Evolutionary conservation across 2,113 vertebrate species (phyloP).

Genomic region (Lepidothrix coronata): DNA sequence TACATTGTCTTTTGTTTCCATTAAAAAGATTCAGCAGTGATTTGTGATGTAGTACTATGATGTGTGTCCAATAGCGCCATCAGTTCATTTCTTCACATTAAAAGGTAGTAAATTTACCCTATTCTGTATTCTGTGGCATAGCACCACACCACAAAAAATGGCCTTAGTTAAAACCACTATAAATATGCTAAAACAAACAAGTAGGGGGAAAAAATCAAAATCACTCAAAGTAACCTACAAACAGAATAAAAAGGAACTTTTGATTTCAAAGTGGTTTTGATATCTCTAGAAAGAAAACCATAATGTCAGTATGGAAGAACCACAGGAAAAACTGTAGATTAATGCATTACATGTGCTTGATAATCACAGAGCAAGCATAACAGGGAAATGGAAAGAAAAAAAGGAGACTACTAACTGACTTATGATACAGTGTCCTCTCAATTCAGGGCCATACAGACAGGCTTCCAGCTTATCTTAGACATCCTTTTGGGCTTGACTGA

Average conservation of each 20-base stretch:
- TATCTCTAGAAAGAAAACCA: conserved; percentile 7
- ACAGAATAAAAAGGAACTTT: background rate
- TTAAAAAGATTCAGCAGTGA: background rate
- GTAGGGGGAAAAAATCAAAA: background rate
- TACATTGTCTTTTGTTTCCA: background rate
- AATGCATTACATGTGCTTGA: background rate
- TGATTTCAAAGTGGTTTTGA: conserved; percentile 34
- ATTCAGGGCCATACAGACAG: background rate
- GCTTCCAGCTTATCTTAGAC: background rate
- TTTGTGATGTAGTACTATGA: background rate
- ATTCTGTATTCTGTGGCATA: background rate
- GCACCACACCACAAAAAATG: background rate
- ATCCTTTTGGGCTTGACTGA: background rate
- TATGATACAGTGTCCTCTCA: background rate
- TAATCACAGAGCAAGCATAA: background rate
- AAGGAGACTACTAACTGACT: background rate
- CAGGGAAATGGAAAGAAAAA: background rate
- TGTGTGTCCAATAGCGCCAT: background rate
- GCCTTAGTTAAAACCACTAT: background rate
- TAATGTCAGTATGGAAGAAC: background rate
- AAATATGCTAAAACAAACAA: conserved; percentile 20
- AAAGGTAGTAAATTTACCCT: background rate
- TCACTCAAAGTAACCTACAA: background rate
- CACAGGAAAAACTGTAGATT: background rate
- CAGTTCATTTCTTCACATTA: background rate